Evolutionary conservation across 2,797 vertebrate species (phyloP).

Genomic region (Brotula barbata): DNA sequence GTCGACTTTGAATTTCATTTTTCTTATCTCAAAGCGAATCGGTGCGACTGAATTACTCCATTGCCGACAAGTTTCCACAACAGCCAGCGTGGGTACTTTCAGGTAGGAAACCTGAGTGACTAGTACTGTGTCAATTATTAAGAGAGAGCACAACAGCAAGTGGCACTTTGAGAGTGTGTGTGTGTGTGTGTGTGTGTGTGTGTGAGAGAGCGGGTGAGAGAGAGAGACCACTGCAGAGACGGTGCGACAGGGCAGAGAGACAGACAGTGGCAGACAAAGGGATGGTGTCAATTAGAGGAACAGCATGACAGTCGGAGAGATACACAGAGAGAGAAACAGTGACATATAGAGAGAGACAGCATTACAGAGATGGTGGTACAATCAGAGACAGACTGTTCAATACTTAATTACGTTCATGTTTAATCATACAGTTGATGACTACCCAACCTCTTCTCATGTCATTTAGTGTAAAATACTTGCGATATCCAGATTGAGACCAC

Average conservation of each 20-base stretch:
- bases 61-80: background rate
- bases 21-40: too few species aligned
- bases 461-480: too few species aligned
- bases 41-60: background rate
- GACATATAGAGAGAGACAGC: background rate
- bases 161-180: too few species aligned
- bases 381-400: background rate
- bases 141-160: too few species aligned
- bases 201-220: too few species aligned
- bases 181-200: too few species aligned
- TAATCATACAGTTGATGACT: too few species aligned
- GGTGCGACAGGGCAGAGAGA: background rate
- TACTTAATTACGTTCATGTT: background rate
- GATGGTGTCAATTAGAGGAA: background rate
- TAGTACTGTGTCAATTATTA: background rate
- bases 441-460: background rate
- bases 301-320: background rate
- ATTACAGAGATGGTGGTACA: background rate
- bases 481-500: background rate
- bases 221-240: background rate
- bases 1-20: too few species aligned
- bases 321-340: background rate
- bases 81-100: background rate
- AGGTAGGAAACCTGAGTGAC: background rate
- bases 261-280: background rate